Percentiles rank a stretch among this genome's conserved stretches.
Evolutionary conservation across 2,888 invertebrate species (phyloP).

Genomic region (Alcis repandata): DNA sequence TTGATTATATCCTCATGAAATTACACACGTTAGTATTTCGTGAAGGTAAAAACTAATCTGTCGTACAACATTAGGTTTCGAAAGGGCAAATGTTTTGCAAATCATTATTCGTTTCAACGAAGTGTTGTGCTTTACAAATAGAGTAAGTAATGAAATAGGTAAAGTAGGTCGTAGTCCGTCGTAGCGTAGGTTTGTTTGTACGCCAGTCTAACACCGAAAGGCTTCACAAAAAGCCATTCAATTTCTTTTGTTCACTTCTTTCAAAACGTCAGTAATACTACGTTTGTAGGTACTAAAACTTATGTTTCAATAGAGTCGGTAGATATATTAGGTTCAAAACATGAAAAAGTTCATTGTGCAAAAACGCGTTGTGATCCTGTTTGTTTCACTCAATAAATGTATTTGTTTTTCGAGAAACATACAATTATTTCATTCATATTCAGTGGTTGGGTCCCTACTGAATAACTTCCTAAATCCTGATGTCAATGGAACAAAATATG

Average conservation of each 20-base stretch:
- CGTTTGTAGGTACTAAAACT: no score
- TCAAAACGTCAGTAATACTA: conserved; percentile 14
- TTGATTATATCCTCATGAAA: not conserved
- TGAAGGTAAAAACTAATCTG: conserved; percentile 23
- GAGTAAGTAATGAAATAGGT: conserved; percentile 40
- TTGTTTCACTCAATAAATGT: no score
- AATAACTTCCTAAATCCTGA: not conserved
- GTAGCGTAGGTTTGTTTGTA: conserved; percentile 33
- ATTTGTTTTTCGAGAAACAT: no score
- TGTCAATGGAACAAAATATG: not conserved
- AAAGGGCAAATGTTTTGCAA: conserved; percentile 52
- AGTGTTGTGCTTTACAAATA: conserved; percentile 44
- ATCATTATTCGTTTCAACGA: conserved; percentile 57
- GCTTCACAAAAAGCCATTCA: conserved; percentile 30
- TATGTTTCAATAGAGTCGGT: no score
- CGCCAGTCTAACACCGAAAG: conserved; percentile 7
- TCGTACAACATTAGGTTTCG: conserved; percentile 2
- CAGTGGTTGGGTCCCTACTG: not conserved
- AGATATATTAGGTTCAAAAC: no score
- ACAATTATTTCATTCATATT: no score
- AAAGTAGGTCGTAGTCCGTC: conserved; percentile 56
- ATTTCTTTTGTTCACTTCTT: conserved; percentile 30
- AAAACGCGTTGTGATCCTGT: no score
- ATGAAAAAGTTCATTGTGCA: no score
- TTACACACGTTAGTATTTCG: conserved; percentile 25